Percentiles rank a stretch among this genome's conserved stretches.
Conservation (phyloP, 2,113 vertebrate species). For the Alectura lathami region DNA sequence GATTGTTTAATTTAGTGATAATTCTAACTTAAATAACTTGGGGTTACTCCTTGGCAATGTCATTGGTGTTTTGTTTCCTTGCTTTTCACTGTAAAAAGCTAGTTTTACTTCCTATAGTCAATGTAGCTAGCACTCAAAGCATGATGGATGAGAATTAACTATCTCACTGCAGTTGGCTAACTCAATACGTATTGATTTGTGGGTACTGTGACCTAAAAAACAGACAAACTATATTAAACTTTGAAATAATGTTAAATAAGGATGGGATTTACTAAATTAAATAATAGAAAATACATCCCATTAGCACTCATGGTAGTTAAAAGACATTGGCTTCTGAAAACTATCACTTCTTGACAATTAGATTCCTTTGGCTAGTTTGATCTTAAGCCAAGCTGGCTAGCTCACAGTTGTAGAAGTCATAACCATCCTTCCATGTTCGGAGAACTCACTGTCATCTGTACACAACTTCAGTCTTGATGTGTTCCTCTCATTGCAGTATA, state of each 20-base stretch:
- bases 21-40: not conserved
- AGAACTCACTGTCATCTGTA: not conserved
- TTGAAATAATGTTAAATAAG: not conserved
- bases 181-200: constrained; percentile 61
- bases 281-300: not conserved
- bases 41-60: not conserved
- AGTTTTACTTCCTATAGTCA: not conserved
- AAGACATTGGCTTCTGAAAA: not conserved
- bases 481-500: not conserved
- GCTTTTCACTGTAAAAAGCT: not conserved
- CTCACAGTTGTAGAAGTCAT: not conserved
- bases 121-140: not conserved
- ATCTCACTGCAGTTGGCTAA: not conserved
- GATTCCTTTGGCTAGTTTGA: not conserved
- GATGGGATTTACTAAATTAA: not conserved
- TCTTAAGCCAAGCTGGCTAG: not conserved
- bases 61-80: rapidly evolving
- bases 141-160: not conserved
- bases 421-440: not conserved
- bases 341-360: not conserved
- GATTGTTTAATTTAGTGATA: not conserved
- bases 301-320: not conserved
- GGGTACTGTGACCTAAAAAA: not conserved
- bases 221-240: constrained; percentile 25
- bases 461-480: not conserved